phyloP scores from a whole-genome alignment of 2,113 vertebrate genomes.

The Oreotrochilus melanogaster region DNA sequence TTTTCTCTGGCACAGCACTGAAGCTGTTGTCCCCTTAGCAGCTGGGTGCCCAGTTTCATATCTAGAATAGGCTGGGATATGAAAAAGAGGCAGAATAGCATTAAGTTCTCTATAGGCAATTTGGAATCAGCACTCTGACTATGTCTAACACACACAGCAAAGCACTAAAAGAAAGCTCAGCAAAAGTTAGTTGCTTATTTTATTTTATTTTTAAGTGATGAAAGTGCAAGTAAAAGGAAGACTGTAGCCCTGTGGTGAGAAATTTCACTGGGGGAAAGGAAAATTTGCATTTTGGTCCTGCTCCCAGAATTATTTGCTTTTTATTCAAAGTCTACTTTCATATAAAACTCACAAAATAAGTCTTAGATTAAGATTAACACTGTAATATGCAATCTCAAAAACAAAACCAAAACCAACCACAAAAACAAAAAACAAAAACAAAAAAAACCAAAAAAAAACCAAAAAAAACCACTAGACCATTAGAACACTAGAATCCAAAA shows the following conservation, averaged over 20 bases:
- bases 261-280: neutral
- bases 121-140: neutral
- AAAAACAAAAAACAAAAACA: too few relatives aligned
- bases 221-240: neutral
- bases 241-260: neutral
- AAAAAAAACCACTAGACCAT: too few relatives aligned
- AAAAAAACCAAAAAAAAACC: too few relatives aligned
- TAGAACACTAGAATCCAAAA: neutral
- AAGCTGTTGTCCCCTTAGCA: neutral
- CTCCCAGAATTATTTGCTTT: neutral
- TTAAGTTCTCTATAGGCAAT: neutral
- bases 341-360: neutral
- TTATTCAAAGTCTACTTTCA: neutral
- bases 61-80: neutral
- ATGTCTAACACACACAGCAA: neutral
- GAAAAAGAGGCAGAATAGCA: neutral
- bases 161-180: neutral
- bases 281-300: neutral
- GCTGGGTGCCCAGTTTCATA: neutral
- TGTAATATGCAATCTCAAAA: neutral
- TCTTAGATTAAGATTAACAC: neutral
- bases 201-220: neutral
- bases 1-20: neutral
- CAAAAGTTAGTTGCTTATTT: neutral
- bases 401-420: too few relatives aligned